These are phyloP conservation scores for Drosophila kuntzei DNA, from an alignment of 2,888 invertebrate genomes.

Conservation along the genomic window DNA sequence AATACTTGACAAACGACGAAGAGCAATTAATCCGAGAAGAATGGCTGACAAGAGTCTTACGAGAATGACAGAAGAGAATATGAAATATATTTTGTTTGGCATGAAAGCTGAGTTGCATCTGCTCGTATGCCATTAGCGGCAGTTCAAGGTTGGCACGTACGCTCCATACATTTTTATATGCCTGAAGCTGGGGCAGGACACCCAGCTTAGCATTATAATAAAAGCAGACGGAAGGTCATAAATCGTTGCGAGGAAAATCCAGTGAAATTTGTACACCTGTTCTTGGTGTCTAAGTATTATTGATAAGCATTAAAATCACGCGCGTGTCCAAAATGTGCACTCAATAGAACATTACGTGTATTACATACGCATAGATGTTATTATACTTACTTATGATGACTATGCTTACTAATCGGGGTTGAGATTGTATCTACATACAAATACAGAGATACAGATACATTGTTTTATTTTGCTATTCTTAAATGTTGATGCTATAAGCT, in stretches of 20 bases:
- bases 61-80: not conserved
- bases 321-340: constrained; percentile 72
- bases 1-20: constrained; percentile 32
- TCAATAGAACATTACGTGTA: constrained; percentile 60
- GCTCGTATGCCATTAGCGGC: constrained; percentile 8
- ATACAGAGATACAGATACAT: not conserved
- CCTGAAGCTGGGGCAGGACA: constrained; percentile 13
- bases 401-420: constrained; percentile 21
- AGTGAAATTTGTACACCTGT: constrained; percentile 73
- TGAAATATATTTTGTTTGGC: not conserved
- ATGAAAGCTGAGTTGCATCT: constrained; percentile 17
- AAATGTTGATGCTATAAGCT: constrained; percentile 50
- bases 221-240: constrained; percentile 36
- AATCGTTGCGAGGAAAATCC: constrained; percentile 63
- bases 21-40: constrained; percentile 46
- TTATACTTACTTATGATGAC: constrained; percentile 36
- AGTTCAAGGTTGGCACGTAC: constrained; percentile 59
- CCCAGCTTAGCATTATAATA: constrained; percentile 38
- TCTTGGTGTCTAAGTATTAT: constrained; percentile 64
- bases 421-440: not conserved
- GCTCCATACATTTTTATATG: constrained; percentile 68
- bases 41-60: constrained; percentile 16
- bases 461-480: constrained; percentile 2
- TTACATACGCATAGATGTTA: constrained; percentile 51
- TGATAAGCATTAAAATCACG: constrained; percentile 74